Evolutionary conservation across 2,113 vertebrate species (phyloP).

Genomic region (Strigops habroptila): DNA sequence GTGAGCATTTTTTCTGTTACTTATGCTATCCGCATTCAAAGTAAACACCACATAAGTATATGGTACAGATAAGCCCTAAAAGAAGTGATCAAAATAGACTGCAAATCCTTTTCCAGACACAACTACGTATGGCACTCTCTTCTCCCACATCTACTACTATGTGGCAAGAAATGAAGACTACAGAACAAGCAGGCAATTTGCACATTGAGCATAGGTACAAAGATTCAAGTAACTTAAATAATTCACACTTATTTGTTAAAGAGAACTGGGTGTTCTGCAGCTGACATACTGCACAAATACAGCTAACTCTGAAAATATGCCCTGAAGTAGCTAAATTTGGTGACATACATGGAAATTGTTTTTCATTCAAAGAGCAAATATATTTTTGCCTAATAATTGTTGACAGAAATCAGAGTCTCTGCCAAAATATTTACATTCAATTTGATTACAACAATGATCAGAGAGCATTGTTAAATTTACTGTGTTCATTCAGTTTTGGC

Average conservation of each 20-base stretch:
- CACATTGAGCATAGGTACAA: neutral
- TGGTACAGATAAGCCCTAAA: neutral
- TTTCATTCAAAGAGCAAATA: slow-evolving; percentile 29
- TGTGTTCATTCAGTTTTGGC: neutral
- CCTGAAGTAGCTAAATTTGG: neutral
- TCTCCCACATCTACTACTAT: neutral
- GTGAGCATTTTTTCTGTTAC: neutral
- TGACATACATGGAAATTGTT: neutral
- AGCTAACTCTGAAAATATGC: neutral
- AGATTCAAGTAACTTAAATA: neutral
- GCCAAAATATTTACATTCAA: slow-evolving; percentile 47
- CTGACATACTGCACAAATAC: neutral
- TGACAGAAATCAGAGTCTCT: slow-evolving; percentile 16
- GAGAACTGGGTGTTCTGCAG: neutral
- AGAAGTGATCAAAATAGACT: neutral
- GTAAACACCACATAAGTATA: neutral
- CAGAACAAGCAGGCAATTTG: neutral
- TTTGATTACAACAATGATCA: slow-evolving; percentile 35
- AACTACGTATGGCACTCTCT: rapidly evolving
- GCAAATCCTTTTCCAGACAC: neutral
- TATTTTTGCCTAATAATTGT: slow-evolving; percentile 41
- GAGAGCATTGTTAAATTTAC: slow-evolving; percentile 34
- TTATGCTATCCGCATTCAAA: neutral
- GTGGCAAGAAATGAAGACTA: neutral
- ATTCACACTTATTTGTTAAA: neutral